Percentiles rank a stretch among this genome's conserved stretches.
Evolutionary conservation across 2,797 vertebrate species (phyloP).

Genomic region (Mus minutoides): DNA sequence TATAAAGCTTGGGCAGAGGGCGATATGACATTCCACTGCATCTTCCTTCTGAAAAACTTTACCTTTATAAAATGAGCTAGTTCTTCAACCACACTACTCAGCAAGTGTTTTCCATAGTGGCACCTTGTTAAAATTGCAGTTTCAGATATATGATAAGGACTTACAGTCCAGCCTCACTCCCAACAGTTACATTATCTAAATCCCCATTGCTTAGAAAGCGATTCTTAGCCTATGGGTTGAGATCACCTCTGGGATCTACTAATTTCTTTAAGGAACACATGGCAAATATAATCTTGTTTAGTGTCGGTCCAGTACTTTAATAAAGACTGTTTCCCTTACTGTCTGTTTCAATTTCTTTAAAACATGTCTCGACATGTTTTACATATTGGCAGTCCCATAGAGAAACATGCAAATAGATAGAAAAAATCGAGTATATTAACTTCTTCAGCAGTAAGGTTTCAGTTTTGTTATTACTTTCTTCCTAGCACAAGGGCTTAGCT

Average conservation of each 20-base stretch:
- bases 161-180: background rate
- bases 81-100: background rate
- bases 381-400: background rate
- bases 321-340: background rate
- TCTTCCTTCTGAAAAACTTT: background rate
- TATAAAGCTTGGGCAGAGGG: background rate
- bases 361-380: background rate
- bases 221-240: background rate
- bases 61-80: background rate
- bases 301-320: background rate
- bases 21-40: background rate
- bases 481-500: background rate
- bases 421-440: slow-evolving; percentile 1
- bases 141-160: background rate
- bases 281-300: background rate
- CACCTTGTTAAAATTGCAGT: background rate
- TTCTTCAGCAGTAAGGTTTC: background rate
- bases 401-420: background rate
- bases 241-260: background rate
- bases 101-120: background rate
- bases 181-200: background rate
- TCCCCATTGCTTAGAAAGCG: background rate
- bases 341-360: background rate
- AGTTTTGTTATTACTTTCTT: background rate
- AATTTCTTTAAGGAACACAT: background rate